These are phyloP conservation scores for Mormoops blainvillei DNA, from an alignment of 2,113 vertebrate genomes.

Conservation along the genomic window DNA sequence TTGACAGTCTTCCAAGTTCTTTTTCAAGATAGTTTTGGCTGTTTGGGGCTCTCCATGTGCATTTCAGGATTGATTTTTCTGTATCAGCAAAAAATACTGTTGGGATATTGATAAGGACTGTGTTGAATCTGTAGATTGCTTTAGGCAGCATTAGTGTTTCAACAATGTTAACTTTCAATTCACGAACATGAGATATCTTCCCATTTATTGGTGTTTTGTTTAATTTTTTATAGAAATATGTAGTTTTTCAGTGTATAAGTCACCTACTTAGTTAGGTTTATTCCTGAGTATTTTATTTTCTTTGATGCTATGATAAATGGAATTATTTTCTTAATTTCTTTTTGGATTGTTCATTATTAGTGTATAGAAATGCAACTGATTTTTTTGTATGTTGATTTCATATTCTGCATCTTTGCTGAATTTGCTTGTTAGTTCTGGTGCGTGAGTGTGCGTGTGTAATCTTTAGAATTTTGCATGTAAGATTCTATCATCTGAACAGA, in stretches of 20 bases:
- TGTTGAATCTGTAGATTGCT: background rate
- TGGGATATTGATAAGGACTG: background rate
- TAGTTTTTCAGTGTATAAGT: background rate
- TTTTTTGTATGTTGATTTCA: background rate
- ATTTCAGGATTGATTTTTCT: constrained; percentile 13
- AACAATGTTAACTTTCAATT: background rate
- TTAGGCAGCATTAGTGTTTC: background rate
- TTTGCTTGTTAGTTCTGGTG: background rate
- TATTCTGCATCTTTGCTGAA: background rate
- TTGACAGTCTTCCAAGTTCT: background rate
- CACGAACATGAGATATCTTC: background rate
- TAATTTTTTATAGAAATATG: background rate
- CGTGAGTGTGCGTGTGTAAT: background rate
- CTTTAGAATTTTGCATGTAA: background rate
- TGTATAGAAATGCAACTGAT: background rate
- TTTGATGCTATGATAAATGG: background rate
- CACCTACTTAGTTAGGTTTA: background rate
- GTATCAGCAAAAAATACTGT: background rate
- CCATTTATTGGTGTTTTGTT: background rate
- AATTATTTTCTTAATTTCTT: background rate
- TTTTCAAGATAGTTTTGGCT: background rate
- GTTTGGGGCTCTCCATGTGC: background rate
- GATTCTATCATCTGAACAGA: background rate
- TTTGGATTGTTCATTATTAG: background rate
- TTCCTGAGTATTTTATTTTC: background rate